Evolutionary conservation across 2,888 invertebrate genomes (phyloP).

Genomic region (Thelaira solivaga): DNA sequence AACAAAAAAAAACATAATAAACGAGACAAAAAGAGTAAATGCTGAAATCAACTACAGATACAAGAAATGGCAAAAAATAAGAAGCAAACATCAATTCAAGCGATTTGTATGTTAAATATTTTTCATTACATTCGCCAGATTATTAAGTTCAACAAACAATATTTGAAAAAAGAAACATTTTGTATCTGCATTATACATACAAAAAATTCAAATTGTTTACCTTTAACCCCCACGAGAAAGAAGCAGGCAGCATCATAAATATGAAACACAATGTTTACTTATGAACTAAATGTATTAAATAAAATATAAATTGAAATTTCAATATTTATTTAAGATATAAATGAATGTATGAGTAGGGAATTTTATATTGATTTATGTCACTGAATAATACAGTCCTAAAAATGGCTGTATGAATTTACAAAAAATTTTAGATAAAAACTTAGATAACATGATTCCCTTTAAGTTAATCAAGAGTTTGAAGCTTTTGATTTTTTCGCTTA

Average conservation of each 20-base stretch:
- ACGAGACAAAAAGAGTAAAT: constrained; percentile 40
- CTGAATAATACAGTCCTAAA: no score
- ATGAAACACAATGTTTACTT: constrained; percentile 22
- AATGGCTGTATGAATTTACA: no score
- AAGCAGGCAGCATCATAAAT: background rate
- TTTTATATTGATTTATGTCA: no score
- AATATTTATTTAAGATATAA: constrained; percentile 22
- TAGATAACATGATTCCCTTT: no score
- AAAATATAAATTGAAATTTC: constrained; percentile 51
- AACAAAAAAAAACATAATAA: constrained; percentile 11
- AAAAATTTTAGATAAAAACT: no score
- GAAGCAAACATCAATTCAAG: no score
- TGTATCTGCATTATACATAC: background rate
- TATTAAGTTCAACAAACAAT: constrained; percentile 29
- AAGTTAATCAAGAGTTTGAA: no score
- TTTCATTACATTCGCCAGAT: constrained; percentile 45
- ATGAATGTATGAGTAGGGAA: constrained; percentile 34
- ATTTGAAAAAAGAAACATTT: background rate
- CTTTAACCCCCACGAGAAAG: constrained; percentile 29
- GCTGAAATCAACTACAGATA: no score
- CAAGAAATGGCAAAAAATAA: no score
- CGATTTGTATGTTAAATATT: constrained; percentile 60
- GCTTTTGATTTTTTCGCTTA: no score
- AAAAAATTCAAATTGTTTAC: constrained; percentile 30
- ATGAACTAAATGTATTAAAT: no score